Evolutionary conservation across 2,797 vertebrate species (phyloP).

Genomic region (Scolopax rusticola): DNA sequence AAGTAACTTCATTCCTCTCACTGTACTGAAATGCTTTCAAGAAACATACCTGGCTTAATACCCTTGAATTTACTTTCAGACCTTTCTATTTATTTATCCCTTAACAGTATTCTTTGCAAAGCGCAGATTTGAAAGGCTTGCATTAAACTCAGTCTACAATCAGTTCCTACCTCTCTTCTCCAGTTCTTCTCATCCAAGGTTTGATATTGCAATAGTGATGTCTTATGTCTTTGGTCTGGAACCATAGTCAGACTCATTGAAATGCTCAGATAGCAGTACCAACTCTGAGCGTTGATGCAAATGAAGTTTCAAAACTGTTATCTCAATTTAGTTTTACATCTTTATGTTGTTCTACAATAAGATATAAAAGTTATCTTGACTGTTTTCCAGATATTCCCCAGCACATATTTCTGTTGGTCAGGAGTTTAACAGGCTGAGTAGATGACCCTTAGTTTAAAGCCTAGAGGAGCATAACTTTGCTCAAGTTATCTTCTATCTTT

Average conservation of each 20-base stretch:
- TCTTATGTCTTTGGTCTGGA: not conserved
- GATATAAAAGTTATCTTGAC: not conserved
- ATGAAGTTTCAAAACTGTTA: not conserved
- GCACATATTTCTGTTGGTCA: not conserved
- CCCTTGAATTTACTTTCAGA: constrained; percentile 21
- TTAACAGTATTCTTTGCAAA: not conserved
- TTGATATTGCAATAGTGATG: not conserved
- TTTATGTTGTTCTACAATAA: not conserved
- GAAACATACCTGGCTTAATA: not conserved
- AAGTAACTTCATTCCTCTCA: not conserved
- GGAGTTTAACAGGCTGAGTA: not conserved
- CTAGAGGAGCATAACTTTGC: not conserved
- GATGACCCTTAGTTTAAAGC: not conserved
- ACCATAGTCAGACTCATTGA: not conserved
- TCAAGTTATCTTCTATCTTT: not conserved
- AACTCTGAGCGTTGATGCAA: not conserved
- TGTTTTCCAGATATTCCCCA: not conserved
- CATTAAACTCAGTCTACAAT: not conserved
- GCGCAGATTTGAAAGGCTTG: not conserved
- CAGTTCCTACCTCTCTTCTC: not conserved
- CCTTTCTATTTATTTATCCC: not conserved
- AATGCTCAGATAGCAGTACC: not conserved
- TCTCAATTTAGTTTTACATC: not conserved
- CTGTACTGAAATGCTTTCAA: not conserved
- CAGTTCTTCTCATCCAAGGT: not conserved